Evolutionary conservation across 1,140 invertebrate species (phyloP).

Genomic region (Gyrodactylus salaris): DNA sequence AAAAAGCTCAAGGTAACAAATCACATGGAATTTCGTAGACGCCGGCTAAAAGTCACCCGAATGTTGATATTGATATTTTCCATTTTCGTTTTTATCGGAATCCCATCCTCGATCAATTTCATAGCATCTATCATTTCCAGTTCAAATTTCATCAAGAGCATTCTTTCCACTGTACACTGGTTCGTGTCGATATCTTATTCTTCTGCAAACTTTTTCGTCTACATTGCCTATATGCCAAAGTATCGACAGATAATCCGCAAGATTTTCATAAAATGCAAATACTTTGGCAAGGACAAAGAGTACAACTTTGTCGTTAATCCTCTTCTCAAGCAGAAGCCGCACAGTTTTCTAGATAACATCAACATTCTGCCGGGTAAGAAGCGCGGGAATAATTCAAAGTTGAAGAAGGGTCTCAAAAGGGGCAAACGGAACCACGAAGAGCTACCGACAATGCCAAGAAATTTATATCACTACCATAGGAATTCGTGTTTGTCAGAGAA

Average conservation of each 20-base stretch:
- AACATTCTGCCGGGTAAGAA: too few relatives aligned
- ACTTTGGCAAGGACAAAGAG: too few relatives aligned
- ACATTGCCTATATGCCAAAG: conserved; percentile 2
- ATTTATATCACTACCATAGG: too few relatives aligned
- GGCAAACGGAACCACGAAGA: too few relatives aligned
- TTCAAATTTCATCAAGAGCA: not conserved
- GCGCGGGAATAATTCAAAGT: too few relatives aligned
- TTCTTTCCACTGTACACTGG: not conserved
- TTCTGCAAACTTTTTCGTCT: conserved; percentile 5
- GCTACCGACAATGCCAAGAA: too few relatives aligned
- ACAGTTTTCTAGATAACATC: too few relatives aligned
- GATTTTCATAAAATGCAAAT: not conserved
- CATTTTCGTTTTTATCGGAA: not conserved
- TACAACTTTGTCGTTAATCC: too few relatives aligned
- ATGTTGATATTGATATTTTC: not conserved
- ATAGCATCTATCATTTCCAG: not conserved
- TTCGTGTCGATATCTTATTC: not conserved
- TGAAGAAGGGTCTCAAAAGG: too few relatives aligned
- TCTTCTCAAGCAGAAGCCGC: too few relatives aligned
- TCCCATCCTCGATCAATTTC: not conserved
- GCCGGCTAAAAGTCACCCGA: not conserved
- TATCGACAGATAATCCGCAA: conserved; percentile 1
- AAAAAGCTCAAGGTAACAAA: not conserved
- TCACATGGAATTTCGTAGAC: not conserved
- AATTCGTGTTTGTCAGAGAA: too few relatives aligned